Conservation (phyloP, 2,797 vertebrate genomes). For the Tinamus major region DNA sequence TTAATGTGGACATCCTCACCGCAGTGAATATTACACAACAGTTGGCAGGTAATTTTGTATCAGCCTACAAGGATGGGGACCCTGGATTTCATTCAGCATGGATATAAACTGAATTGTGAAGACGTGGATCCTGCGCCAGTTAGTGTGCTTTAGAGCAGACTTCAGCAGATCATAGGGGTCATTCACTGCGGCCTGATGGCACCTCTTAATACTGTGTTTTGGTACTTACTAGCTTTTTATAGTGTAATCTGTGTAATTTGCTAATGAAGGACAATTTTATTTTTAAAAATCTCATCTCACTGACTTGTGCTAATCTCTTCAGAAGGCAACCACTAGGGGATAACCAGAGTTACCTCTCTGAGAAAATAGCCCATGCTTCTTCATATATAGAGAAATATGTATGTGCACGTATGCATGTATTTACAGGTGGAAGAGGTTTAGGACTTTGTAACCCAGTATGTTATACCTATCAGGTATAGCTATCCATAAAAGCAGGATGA, state of each 20-base stretch:
- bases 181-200: accelerated
- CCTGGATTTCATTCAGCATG: not conserved
- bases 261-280: not conserved
- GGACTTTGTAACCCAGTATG: not conserved
- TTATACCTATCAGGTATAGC: not conserved
- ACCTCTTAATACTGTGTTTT: not conserved
- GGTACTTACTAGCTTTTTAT: not conserved
- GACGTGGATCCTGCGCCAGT: not conserved
- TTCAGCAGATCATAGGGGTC: not conserved
- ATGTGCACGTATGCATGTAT: not conserved
- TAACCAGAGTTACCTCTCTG: not conserved
- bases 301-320: not conserved
- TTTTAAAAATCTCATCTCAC: not conserved
- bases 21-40: not conserved
- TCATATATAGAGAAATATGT: not conserved
- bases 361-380: not conserved
- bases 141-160: not conserved
- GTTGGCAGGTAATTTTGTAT: not conserved
- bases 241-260: not conserved
- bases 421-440: not conserved
- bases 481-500: not conserved
- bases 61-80: accelerated
- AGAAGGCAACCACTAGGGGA: accelerated
- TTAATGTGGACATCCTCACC: not conserved
- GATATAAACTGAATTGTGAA: not conserved